phyloP scores from a whole-genome alignment of 2,113 vertebrate species.

The Charina bottae region DNA sequence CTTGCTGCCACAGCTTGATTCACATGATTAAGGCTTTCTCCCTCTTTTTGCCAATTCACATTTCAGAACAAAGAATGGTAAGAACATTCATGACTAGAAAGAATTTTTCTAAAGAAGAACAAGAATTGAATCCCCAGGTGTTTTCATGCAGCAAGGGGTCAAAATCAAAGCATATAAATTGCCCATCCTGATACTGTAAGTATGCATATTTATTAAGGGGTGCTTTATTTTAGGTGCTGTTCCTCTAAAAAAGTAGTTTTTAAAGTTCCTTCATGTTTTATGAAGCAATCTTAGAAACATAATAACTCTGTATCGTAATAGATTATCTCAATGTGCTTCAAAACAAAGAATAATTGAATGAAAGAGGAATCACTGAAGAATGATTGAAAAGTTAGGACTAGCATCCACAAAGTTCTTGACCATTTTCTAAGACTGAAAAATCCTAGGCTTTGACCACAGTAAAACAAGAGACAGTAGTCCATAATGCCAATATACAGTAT shows the following conservation, averaged over 20 bases:
- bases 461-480: not conserved
- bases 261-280: not conserved
- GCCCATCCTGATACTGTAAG: not conserved
- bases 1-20: not conserved
- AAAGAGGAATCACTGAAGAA: not conserved
- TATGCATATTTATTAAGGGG: not conserved
- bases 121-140: constrained; percentile 2
- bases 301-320: not conserved
- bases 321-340: not conserved
- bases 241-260: not conserved
- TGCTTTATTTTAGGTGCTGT: not conserved
- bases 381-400: not conserved
- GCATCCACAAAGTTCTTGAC: not conserved
- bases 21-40: not conserved
- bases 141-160: not conserved
- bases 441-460: not conserved
- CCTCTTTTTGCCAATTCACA: not conserved
- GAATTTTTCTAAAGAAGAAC: constrained; percentile 6
- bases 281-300: not conserved
- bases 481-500: not conserved
- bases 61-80: not conserved
- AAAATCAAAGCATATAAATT: not conserved
- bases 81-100: constrained; percentile 1
- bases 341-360: not conserved
- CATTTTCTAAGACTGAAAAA: not conserved